These are phyloP conservation scores for Megamerina dolium DNA, from an alignment of 2,888 invertebrate genomes.

Conservation along the genomic window DNA sequence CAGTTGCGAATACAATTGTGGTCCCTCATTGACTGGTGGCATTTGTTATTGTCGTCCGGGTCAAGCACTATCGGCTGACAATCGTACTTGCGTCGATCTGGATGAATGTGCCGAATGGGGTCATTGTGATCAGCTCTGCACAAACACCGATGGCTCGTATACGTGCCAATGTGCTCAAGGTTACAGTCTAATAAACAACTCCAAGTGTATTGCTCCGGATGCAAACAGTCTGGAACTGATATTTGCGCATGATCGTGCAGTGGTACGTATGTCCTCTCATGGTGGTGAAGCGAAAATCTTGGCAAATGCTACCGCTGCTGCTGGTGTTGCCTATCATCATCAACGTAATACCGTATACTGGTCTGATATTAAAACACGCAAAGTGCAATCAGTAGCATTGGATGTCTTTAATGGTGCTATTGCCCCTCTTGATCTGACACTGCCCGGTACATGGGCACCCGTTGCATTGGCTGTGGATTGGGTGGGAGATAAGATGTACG, in stretches of 20 bases:
- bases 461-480: constrained; percentile 92
- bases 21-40: constrained; percentile 83
- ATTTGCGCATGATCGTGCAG: constrained; percentile 66
- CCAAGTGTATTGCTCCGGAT: constrained; percentile 60
- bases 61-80: constrained; percentile 73
- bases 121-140: constrained; percentile 90
- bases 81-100: constrained; percentile 82
- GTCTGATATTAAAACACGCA: constrained; percentile 83
- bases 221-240: constrained; percentile 57
- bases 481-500: constrained; percentile 93
- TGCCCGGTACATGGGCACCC: constrained; percentile 84
- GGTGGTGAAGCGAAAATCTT: constrained; percentile 59
- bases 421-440: constrained; percentile 57
- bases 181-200: constrained; percentile 59
- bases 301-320: constrained; percentile 78
- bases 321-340: constrained; percentile 81
- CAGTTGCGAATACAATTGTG: constrained; percentile 87
- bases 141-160: constrained; percentile 80
- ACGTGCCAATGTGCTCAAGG: constrained; percentile 77
- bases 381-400: constrained; percentile 57
- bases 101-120: constrained; percentile 92
- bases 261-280: constrained; percentile 64
- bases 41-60: constrained; percentile 86
- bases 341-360: constrained; percentile 73
- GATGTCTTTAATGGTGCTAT: constrained; percentile 50